Conservation (phyloP, 2,888 invertebrate genomes). For the Andricus quercusramuli region DNA sequence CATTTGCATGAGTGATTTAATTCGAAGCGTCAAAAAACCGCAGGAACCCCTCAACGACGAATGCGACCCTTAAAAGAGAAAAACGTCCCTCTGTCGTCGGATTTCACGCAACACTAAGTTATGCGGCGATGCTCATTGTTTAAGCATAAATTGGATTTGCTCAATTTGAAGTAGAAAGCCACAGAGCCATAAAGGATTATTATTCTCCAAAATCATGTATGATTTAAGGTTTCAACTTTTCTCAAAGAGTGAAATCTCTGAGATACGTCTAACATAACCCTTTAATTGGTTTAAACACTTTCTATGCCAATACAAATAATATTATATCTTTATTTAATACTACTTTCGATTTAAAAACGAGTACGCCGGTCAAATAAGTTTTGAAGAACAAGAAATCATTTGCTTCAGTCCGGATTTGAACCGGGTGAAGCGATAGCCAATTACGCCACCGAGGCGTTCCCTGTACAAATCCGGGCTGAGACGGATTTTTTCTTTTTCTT, state of each 20-base stretch:
- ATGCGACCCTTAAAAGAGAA: slow-evolving; percentile 62
- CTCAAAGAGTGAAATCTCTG: neutral
- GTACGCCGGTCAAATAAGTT: no score
- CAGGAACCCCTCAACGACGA: slow-evolving; percentile 48
- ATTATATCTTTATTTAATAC: no score
- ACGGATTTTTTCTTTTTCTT: no score
- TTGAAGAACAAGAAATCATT: no score
- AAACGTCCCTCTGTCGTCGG: slow-evolving; percentile 71
- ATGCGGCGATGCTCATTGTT: slow-evolving; percentile 74
- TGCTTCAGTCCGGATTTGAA: no score
- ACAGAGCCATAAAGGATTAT: slow-evolving; percentile 61
- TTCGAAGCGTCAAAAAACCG: slow-evolving; percentile 30
- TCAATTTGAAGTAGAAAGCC: slow-evolving; percentile 58
- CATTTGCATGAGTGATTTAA: slow-evolving; percentile 33
- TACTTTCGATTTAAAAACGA: no score
- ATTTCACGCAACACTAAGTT: slow-evolving; percentile 74
- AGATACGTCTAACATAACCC: neutral
- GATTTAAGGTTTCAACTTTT: neutral
- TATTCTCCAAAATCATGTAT: neutral
- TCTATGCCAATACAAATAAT: neutral
- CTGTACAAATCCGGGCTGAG: no score
- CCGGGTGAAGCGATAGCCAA: no score
- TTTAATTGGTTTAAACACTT: neutral
- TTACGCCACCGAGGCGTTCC: no score
- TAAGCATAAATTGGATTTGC: slow-evolving; percentile 69